Evolutionary conservation across 2,888 invertebrate genomes (phyloP).

Genomic region (Petrolisthes manimaculis): DNA sequence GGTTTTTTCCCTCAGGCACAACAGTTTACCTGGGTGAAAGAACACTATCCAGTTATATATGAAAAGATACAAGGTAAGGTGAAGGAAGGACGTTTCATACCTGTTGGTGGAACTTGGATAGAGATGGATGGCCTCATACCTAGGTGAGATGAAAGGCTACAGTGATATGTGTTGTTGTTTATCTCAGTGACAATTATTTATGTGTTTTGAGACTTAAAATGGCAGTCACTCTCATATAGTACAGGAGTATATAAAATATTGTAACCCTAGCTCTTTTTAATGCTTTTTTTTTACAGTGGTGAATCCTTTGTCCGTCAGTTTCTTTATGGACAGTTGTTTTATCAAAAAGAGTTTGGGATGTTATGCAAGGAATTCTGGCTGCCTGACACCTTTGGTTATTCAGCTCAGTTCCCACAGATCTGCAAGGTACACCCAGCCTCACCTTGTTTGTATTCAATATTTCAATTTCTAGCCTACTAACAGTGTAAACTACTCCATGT

Average conservation of each 20-base stretch:
- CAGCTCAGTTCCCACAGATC: slow-evolving; percentile 73
- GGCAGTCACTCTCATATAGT: no score
- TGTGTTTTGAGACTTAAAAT: no score
- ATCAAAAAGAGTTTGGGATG: slow-evolving; percentile 71
- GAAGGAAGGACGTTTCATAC: slow-evolving; percentile 70
- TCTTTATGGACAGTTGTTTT: slow-evolving; percentile 72
- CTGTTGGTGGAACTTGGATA: slow-evolving; percentile 73
- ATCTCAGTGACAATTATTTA: no score
- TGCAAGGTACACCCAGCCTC: slow-evolving; percentile 68
- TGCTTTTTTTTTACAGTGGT: slow-evolving; percentile 68
- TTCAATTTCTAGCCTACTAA: no score
- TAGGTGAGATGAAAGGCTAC: slow-evolving; percentile 66
- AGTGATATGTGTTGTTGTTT: no score
- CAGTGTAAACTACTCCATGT: no score
- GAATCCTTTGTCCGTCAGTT: slow-evolving; percentile 73
- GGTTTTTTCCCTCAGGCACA: slow-evolving; percentile 70
- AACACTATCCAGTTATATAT: slow-evolving; percentile 71
- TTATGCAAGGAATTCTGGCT: slow-evolving; percentile 73
- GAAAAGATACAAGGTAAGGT: slow-evolving; percentile 69
- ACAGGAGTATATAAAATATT: no score
- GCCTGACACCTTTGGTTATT: slow-evolving; percentile 74
- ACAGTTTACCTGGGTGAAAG: slow-evolving; percentile 73
- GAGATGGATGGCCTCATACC: slow-evolving; percentile 72
- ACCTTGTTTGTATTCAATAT: neutral
- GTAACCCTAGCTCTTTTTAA: no score